A percentile compares a stretch with the other conserved stretches of the same genome.
Evolutionary conservation across 2,888 invertebrate genomes (phyloP).

Genomic region (Stictocephala bisonia): DNA sequence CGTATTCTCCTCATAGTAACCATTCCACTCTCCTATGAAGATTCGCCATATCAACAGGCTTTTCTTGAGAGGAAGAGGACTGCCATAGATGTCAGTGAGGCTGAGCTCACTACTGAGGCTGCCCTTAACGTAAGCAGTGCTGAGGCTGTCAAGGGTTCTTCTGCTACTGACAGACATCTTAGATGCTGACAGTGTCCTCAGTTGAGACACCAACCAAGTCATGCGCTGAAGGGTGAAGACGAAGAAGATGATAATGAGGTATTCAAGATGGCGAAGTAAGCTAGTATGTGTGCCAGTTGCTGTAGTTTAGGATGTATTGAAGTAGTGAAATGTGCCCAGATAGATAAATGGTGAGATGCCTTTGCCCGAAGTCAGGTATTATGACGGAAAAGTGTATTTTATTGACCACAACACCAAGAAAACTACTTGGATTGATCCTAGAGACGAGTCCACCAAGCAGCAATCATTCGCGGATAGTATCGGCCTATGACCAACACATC

Average conservation of each 20-base stretch:
- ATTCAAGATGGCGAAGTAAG: constrained; percentile 88
- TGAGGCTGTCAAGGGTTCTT: too few relatives aligned
- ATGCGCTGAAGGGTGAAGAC: constrained; percentile 63
- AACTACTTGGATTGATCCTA: constrained; percentile 99
- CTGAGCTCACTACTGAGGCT: too few relatives aligned
- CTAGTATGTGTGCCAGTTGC: constrained; percentile 63
- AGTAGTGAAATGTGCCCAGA: constrained; percentile 86
- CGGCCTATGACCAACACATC: constrained; percentile 92
- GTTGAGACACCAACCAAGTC: too few relatives aligned
- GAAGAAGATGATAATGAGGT: constrained; percentile 77
- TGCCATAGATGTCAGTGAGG: too few relatives aligned
- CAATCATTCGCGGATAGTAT: constrained; percentile 97
- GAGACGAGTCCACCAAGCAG: constrained; percentile 98
- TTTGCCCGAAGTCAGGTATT: constrained; percentile 99
- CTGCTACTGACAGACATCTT: too few relatives aligned
- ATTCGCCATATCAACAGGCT: too few relatives aligned
- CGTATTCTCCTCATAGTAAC: too few relatives aligned
- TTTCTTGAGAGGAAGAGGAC: too few relatives aligned
- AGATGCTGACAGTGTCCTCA: too few relatives aligned
- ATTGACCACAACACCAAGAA: constrained; percentile 97
- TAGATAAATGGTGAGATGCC: constrained; percentile 93
- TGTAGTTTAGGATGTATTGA: constrained; percentile 79
- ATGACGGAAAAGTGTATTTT: constrained; percentile 97
- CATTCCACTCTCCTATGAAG: too few relatives aligned
- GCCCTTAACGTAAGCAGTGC: too few relatives aligned